Evolutionary conservation across 2,888 invertebrate genomes (phyloP).

Genomic region (Trichacis sp.): DNA sequence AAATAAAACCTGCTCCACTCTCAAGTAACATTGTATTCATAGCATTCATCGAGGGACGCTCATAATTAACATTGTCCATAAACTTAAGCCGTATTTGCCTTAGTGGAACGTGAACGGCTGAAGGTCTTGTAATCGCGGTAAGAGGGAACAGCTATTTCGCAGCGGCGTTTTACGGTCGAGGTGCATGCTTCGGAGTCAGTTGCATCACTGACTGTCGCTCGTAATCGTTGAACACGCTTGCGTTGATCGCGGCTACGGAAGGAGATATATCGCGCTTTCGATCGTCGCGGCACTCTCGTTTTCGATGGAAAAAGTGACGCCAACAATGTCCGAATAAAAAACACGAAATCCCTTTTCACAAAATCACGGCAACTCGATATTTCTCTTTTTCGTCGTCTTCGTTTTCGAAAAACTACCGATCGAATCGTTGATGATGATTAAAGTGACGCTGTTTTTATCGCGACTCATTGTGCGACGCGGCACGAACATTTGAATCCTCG

Average conservation of each 20-base stretch:
- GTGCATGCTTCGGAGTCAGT: constrained; percentile 47
- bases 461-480: too few relatives aligned
- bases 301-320: neutral
- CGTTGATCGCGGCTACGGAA: constrained; percentile 32
- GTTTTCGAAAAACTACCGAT: too few relatives aligned
- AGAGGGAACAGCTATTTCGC: constrained; percentile 46
- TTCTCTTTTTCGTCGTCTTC: too few relatives aligned
- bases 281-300: neutral
- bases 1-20: too few relatives aligned
- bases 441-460: too few relatives aligned
- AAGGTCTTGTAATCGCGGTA: constrained; percentile 46
- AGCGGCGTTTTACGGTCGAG: constrained; percentile 38
- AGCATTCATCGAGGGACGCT: too few relatives aligned
- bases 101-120: constrained; percentile 22
- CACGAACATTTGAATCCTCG: too few relatives aligned
- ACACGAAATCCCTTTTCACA: too few relatives aligned
- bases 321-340: neutral
- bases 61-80: constrained; percentile 10
- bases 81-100: constrained; percentile 13
- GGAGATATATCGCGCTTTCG: constrained; percentile 21
- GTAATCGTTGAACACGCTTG: constrained; percentile 30
- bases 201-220: constrained; percentile 49
- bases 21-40: too few relatives aligned
- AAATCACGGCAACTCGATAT: too few relatives aligned
- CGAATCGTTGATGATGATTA: too few relatives aligned